Base-by-base conservation (phyloP, 2,113 vertebrate genomes). In the Sardina pilchardus region DNA sequence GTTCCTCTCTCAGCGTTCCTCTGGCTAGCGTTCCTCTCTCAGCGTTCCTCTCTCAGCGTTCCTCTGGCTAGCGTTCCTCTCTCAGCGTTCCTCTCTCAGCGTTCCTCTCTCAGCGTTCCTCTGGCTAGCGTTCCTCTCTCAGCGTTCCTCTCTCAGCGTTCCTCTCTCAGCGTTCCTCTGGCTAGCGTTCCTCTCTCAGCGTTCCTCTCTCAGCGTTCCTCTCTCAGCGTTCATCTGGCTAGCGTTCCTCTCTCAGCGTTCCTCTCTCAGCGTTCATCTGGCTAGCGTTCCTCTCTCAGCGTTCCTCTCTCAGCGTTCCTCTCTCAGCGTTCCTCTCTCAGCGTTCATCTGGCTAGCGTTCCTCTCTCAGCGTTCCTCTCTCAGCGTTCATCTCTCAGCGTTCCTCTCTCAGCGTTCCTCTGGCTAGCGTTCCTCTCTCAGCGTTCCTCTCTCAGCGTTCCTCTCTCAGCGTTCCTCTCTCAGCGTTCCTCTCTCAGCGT, bases 121-220 rank as follows among this genome's bases (percentile, higher is more conserved):
- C 44, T 56, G 81, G 82, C 78, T 82, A 85, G 83, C 89, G 14
- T 83, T 80, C 82, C 80, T 63, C n/a, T n/a, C n/a, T n/a, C n/a
- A n/a, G n/a, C n/a, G n/a, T n/a, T n/a, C 84, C 1, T 39, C 39
- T 39, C 1, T 1, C 86, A n/a, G n/a, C n/a, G n/a, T 63, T 36
- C 16, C 87, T 45, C 26, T 21, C 82, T 85, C 75, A 67, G 50
- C 21, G 45, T 86, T 86, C 26, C 89, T 81, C 44, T 56, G 81
- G 82, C 78, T 82, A 85, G 83, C 89, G 14, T 83, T 80, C 82
- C 80, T 63, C n/a, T n/a, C n/a, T n/a, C n/a, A n/a, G n/a, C n/a
- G n/a, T n/a, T n/a, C 84, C 1, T 39, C 39, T 39, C 1, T 1
- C 86, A n/a, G n/a, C n/a, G n/a, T 63, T 36, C 16, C 87, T 45